Conservation (phyloP, 2,113 vertebrate species). For the Poeciliopsis retropinna region DNA sequence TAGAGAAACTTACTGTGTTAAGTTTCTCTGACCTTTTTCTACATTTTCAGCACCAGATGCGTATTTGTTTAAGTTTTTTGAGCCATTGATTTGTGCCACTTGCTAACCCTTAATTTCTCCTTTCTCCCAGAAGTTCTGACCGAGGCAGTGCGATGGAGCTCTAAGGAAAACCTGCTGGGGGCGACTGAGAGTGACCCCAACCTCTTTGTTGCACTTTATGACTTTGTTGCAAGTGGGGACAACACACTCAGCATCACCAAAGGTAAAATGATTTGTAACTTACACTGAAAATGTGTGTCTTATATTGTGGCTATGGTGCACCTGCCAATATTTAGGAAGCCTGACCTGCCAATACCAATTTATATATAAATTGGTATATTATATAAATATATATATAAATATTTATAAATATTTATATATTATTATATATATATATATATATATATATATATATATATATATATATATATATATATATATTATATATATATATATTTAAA, state of each 20-base stretch:
- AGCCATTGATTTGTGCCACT: slow-evolving; percentile 9
- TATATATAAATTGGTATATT: no score
- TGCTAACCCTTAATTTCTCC: background rate
- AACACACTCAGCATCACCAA: slow-evolving; percentile 99
- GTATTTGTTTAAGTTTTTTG: background rate
- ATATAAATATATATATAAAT: no score
- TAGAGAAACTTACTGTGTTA: background rate
- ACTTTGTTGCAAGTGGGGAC: slow-evolving; percentile 99
- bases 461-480: no score
- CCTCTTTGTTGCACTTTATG: slow-evolving; percentile 99
- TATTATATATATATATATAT: no score
- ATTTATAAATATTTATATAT: no score
- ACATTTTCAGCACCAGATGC: background rate
- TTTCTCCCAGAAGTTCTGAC: slow-evolving; percentile 89
- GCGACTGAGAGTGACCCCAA: slow-evolving; percentile 97
- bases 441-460: no score
- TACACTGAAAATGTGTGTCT: background rate
- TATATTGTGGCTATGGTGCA: no score
- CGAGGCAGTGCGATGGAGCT: slow-evolving; percentile 98
- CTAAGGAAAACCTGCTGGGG: slow-evolving; percentile 97
- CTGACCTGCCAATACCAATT: no score
- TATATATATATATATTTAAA: no score
- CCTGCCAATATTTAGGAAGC: no score
- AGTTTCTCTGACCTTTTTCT: background rate
- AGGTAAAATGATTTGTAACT: slow-evolving; percentile 80